Evolutionary conservation across 2,113 vertebrate species (phyloP), one percentile per base, ranked within the genome.

Genomic region (Urocitellus parryii): DNA sequence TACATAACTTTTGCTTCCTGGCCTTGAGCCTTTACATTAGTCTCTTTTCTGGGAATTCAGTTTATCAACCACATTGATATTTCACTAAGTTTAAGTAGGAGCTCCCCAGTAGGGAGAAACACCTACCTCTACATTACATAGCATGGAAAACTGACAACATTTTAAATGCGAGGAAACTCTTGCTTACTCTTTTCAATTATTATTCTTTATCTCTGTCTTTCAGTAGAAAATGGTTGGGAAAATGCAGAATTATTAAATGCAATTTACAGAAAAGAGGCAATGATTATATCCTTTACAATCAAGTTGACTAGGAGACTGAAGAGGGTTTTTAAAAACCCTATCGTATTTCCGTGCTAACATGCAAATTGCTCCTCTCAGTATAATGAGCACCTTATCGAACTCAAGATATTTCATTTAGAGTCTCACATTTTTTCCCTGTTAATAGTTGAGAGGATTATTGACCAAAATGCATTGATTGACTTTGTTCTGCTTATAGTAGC

Each of bases 401-500:
- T 93, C 22, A 81, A 87, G 34, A 87, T 93, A 83, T 94, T 93
- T 97, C 92, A 92, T 79, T 83, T 96, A 51, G 72, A 97, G n/a
- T 6, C 10, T 83, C 14, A 86, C 94, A 34, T 85, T 80, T 97
- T 45, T 88, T 53, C 29, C 90, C 18, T 92, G 18, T 97, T 98
- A 94, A 85, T 93, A 45, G 65, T 68, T 97, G 68, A 96, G 91
- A 96, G 78, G 56, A n/a, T 89, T 98, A 98, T 97, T 97, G 97
- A 97, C 65, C 42, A 79, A 84, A 94, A 67, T 34, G 67, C 18
- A 45, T 95, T 91, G 58, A 97, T 39, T 96, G 74, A 89, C 20
- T 98, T 98, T 92, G 18, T 94, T 97, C 89, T 96, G 58, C 79
- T 97, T 96, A 96, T 67, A 85, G 61, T 2, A 81, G 17, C 39